Evolutionary conservation across 2,888 invertebrate species (phyloP).

Genomic region (Lamellibrachia columna): DNA sequence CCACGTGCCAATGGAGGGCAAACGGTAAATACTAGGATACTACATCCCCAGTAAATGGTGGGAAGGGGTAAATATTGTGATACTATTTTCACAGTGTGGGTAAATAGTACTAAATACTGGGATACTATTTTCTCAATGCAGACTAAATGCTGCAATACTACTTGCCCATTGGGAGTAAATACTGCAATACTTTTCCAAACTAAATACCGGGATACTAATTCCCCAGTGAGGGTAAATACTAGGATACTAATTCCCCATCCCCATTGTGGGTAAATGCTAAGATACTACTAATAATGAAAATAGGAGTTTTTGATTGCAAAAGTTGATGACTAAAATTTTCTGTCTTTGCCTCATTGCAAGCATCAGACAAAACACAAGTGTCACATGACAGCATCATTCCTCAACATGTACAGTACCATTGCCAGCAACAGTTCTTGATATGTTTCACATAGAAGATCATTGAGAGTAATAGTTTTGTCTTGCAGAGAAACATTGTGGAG

Average conservation of each 20-base stretch:
- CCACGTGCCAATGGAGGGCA: neutral
- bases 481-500: conserved; percentile 24
- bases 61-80: neutral
- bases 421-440: too few relatives aligned
- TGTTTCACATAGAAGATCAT: neutral
- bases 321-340: too few relatives aligned
- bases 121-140: neutral
- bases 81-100: neutral
- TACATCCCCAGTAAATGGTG: neutral
- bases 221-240: neutral
- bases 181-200: neutral
- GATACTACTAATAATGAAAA: too few relatives aligned
- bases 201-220: neutral
- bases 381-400: neutral
- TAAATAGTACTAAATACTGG: neutral
- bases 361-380: too few relatives aligned
- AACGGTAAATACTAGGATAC: neutral
- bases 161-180: neutral
- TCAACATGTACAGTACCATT: neutral
- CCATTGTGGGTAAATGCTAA: neutral
- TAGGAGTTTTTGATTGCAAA: too few relatives aligned
- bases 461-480: neutral
- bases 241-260: neutral
- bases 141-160: neutral
- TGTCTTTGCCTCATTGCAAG: too few relatives aligned